A percentile compares a stretch with the other conserved stretches of the same genome.
Evolutionary conservation across 2,797 vertebrate species (phyloP).

Genomic region (Syndactyla subalaris): DNA sequence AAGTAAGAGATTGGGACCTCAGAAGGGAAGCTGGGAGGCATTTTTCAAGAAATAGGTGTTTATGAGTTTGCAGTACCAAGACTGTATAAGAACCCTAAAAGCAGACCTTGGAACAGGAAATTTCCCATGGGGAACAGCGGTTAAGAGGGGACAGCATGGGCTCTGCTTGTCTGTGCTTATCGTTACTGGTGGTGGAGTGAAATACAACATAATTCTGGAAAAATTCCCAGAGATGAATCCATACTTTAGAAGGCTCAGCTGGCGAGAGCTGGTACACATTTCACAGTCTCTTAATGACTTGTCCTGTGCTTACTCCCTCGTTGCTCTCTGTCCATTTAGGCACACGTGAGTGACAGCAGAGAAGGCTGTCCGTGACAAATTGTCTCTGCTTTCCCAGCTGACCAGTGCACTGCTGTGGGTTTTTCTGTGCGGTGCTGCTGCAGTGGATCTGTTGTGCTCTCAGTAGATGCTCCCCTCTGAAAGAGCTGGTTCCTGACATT

Average conservation of each 20-base stretch:
- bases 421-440: neutral
- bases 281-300: neutral
- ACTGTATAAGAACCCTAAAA: neutral
- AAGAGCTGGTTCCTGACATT: neutral
- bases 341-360: neutral
- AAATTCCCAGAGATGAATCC: neutral
- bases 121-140: neutral
- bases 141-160: fast-evolving
- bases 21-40: neutral
- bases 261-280: neutral
- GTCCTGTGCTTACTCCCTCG: neutral
- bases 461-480: neutral
- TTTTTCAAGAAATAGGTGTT: neutral
- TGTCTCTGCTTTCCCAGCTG: neutral
- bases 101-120: neutral
- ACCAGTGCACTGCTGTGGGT: neutral
- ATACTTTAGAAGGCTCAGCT: neutral
- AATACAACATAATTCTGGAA: neutral
- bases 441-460: neutral
- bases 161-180: neutral
- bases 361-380: neutral
- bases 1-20: neutral
- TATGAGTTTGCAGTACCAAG: neutral
- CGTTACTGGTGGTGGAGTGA: neutral
- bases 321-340: neutral